phyloP scores from a whole-genome alignment of 2,888 invertebrate species.

The Drosophila colorata region DNA sequence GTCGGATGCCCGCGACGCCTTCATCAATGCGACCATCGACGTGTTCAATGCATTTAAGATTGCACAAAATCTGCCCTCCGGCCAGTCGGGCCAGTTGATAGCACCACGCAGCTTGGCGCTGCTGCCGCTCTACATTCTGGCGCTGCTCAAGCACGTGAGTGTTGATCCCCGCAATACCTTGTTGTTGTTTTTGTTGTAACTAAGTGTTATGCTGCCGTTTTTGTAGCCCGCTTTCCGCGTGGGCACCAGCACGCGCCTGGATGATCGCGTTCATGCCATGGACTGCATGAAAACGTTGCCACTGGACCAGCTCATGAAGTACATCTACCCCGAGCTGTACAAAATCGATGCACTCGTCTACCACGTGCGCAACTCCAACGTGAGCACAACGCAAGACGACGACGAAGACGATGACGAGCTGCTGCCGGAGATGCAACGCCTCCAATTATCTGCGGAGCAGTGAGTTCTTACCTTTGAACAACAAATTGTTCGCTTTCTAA shows the following conservation, averaged over 20 bases:
- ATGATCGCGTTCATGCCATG: slow-evolving; percentile 97
- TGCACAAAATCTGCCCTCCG: slow-evolving; percentile 88
- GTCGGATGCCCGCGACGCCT: slow-evolving; percentile 97
- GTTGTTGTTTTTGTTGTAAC: background rate
- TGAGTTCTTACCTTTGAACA: slow-evolving; percentile 70
- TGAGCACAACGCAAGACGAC: slow-evolving; percentile 62
- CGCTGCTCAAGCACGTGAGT: slow-evolving; percentile 93
- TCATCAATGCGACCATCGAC: slow-evolving; percentile 97
- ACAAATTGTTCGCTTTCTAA: background rate
- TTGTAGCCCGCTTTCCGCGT: slow-evolving; percentile 93
- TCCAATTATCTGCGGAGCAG: slow-evolving; percentile 94
- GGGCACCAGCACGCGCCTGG: slow-evolving; percentile 94
- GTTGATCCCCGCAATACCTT: too few relatives aligned
- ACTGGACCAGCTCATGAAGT: slow-evolving; percentile 91
- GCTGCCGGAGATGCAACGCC: slow-evolving; percentile 89
- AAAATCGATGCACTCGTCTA: slow-evolving; percentile 91
- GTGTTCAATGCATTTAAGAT: slow-evolving; percentile 91
- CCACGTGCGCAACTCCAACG: slow-evolving; percentile 83
- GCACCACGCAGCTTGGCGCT: slow-evolving; percentile 92
- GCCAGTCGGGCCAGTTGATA: slow-evolving; percentile 88
- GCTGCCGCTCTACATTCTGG: slow-evolving; percentile 95
- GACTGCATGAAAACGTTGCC: slow-evolving; percentile 96
- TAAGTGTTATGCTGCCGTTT: background rate
- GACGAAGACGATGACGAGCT: slow-evolving; percentile 83
- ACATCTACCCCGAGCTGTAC: slow-evolving; percentile 96